phyloP scores from a whole-genome alignment of 2,888 invertebrate species.

The Oscheius sp. region DNA sequence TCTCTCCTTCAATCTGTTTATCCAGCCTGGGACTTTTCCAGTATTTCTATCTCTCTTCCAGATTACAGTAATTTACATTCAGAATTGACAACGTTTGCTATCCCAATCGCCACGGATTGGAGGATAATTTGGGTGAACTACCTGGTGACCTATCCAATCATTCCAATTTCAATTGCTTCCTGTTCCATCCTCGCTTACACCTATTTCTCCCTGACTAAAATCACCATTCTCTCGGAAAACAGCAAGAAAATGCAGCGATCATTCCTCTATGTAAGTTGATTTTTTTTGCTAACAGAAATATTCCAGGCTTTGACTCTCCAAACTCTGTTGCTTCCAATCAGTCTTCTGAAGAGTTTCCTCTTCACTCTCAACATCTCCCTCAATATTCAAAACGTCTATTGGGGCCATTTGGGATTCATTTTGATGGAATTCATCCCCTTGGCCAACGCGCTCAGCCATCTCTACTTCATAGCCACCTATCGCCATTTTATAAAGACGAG shows the following conservation, averaged over 20 bases:
- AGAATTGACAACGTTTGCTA: not conserved
- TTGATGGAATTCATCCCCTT: not conserved
- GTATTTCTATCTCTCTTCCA: not conserved
- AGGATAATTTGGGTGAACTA: not conserved
- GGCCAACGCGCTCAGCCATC: not conserved
- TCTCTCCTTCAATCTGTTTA: not conserved
- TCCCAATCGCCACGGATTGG: not conserved
- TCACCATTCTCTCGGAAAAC: not conserved
- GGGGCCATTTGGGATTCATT: not conserved
- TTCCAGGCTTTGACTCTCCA: not conserved
- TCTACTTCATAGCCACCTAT: not conserved
- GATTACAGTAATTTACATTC: not conserved
- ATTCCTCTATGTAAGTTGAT: not conserved
- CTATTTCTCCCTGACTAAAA: not conserved
- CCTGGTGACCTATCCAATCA: not conserved
- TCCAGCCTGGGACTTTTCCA: not conserved
- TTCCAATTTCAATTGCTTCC: not conserved
- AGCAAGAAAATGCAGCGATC: not conserved
- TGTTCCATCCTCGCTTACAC: not conserved
- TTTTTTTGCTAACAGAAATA: not conserved
- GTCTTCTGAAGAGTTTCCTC: not conserved
- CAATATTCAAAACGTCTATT: not conserved
- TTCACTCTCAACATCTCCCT: not conserved
- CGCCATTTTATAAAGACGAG: not conserved
- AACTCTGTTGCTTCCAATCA: not conserved